A percentile compares a stretch with the other conserved stretches of the same genome.
Conservation (phyloP, 2,797 vertebrate species). For the Brachyrhaphis roseni region DNA sequence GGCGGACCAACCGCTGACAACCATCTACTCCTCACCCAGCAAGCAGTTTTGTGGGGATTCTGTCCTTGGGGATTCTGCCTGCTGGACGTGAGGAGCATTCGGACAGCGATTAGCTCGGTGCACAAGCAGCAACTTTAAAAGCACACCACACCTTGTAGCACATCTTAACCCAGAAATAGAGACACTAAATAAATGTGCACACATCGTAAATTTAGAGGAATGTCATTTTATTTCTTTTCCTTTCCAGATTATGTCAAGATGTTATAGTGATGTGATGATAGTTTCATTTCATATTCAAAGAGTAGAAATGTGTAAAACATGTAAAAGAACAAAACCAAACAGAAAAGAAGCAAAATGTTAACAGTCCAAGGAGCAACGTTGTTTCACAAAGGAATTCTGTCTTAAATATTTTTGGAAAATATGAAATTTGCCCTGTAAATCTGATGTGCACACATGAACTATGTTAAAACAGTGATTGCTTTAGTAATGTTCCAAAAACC, state of each 20-base stretch:
- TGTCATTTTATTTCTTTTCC: neutral
- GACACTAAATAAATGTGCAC: neutral
- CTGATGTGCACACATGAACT: neutral
- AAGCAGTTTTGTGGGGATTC: conserved; percentile 6
- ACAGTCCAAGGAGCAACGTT: neutral
- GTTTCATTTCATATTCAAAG: neutral
- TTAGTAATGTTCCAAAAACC: neutral
- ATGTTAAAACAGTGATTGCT: neutral
- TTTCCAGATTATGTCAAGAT: neutral
- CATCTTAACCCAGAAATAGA: conserved; percentile 2
- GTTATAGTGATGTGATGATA: neutral
- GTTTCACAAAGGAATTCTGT: neutral
- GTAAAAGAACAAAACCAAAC: neutral
- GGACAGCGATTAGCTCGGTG: conserved; percentile 20
- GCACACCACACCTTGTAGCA: neutral
- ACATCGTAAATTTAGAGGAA: neutral
- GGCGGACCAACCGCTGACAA: neutral
- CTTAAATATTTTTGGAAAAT: neutral
- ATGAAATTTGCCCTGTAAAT: neutral
- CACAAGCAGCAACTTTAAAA: neutral
- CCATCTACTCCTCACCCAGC: conserved; percentile 1
- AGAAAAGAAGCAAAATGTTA: neutral
- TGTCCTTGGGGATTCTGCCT: conserved; percentile 31
- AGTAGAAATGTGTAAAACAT: neutral
- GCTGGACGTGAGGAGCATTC: conserved; percentile 39